These are phyloP conservation scores for Apostichopus japonicus DNA, from an alignment of 35 echinoderm and acorn worm species.

Conservation along the genomic window DNA sequence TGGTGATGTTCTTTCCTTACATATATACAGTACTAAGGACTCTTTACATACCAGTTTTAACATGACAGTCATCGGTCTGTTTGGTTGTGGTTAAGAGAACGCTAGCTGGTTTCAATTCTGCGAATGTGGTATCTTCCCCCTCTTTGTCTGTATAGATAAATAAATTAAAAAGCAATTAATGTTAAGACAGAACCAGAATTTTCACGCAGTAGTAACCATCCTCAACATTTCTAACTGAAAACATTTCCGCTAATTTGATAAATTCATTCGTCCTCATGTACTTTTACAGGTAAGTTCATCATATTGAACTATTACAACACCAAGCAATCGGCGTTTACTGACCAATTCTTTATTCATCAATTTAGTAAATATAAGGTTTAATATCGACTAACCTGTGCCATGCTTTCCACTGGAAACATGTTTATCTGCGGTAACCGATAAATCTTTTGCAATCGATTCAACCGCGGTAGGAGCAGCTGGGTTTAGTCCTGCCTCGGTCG, in stretches of 20 bases:
- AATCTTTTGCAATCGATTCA: constrained; percentile 13
- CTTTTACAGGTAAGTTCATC: too few relatives aligned
- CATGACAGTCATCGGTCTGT: neutral
- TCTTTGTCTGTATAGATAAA: constrained; percentile 16
- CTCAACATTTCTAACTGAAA: too few relatives aligned
- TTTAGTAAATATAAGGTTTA: neutral
- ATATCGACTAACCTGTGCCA: neutral
- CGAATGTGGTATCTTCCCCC: constrained; percentile 19
- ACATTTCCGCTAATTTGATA: too few relatives aligned
- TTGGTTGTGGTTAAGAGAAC: constrained; percentile 6
- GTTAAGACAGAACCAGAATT: neutral
- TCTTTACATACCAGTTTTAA: neutral
- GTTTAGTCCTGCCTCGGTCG: neutral
- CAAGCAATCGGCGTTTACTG: too few relatives aligned
- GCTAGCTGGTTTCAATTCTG: constrained; percentile 38
- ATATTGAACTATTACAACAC: too few relatives aligned
- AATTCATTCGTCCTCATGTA: too few relatives aligned
- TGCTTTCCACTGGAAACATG: neutral
- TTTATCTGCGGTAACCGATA: neutral
- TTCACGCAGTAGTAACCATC: too few relatives aligned
- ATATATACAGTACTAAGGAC: too few relatives aligned
- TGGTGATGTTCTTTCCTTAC: too few relatives aligned
- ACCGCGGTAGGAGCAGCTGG: constrained; percentile 15
- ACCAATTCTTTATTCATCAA: too few relatives aligned
- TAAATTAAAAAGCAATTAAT: neutral